These are phyloP conservation scores for Paramuricea clavata DNA, from an alignment of 92 coral and sea anemone species.

Conservation along the genomic window DNA sequence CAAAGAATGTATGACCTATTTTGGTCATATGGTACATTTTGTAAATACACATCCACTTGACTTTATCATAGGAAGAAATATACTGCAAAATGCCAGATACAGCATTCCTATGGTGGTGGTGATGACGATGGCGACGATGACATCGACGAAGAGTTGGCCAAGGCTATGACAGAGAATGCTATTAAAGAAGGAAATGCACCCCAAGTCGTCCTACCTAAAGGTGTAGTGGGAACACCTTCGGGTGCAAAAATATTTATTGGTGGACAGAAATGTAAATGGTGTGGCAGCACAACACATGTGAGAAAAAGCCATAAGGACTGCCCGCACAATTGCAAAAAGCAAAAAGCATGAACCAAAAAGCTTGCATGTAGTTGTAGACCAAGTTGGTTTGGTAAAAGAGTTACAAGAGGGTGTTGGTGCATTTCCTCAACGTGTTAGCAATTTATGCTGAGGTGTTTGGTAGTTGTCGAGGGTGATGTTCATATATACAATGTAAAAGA, in stretches of 20 bases:
- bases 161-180: conserved; percentile 44
- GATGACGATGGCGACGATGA: conserved; percentile 57
- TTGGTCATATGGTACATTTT: background rate
- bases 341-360: background rate
- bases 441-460: too few species aligned
- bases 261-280: conserved; percentile 70
- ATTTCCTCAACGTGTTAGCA: too few species aligned
- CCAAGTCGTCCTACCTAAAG: conserved; percentile 2
- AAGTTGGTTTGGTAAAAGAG: too few species aligned
- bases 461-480: too few species aligned
- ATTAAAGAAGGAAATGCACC: conserved; percentile 59
- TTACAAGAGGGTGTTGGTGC: too few species aligned
- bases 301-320: conserved; percentile 70
- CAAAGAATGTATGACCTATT: background rate
- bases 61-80: conserved; percentile 29
- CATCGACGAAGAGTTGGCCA: conserved; percentile 42
- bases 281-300: conserved; percentile 63
- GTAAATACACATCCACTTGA: background rate
- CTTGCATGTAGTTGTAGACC: too few species aligned
- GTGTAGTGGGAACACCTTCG: conserved; percentile 20
- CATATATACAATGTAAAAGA: too few species aligned
- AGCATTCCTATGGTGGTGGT: conserved; percentile 32
- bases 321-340: conserved; percentile 38
- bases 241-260: conserved; percentile 51
- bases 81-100: conserved; percentile 46